phyloP scores from a whole-genome alignment of 2,888 invertebrate species.

The Acronicta psi region DNA sequence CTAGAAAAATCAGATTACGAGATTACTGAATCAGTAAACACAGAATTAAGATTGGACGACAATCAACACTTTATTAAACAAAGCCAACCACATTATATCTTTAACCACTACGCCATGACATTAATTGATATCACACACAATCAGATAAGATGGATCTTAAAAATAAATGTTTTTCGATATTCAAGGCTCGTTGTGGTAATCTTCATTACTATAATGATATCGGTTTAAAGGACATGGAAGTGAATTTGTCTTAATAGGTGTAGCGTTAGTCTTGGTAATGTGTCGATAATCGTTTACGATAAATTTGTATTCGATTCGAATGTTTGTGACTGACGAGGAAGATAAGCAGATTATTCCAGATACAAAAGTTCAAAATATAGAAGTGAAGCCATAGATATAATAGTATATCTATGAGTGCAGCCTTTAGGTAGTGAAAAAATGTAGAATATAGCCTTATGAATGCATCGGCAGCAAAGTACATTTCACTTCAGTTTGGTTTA shows the following conservation, averaged over 20 bases:
- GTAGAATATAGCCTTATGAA: no score
- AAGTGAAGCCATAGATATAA: no score
- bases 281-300: not conserved
- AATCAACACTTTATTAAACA: conserved; percentile 33
- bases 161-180: conserved; percentile 58
- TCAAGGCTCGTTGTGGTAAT: conserved; percentile 52
- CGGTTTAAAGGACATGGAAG: conserved; percentile 56
- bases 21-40: conserved; percentile 10
- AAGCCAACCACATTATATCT: conserved; percentile 18
- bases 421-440: no score
- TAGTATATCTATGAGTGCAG: no score
- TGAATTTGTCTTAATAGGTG: conserved; percentile 27
- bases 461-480: no score
- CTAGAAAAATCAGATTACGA: conserved; percentile 1
- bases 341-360: no score
- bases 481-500: no score
- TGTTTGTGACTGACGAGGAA: not conserved
- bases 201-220: conserved; percentile 50
- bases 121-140: conserved; percentile 68
- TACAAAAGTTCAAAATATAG: no score
- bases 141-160: conserved; percentile 60
- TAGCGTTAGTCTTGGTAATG: not conserved
- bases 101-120: conserved; percentile 61
- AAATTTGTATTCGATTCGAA: no score
- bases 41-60: conserved; percentile 22